Conservation (phyloP, 2,797 vertebrate species). For the Huso huso region DNA sequence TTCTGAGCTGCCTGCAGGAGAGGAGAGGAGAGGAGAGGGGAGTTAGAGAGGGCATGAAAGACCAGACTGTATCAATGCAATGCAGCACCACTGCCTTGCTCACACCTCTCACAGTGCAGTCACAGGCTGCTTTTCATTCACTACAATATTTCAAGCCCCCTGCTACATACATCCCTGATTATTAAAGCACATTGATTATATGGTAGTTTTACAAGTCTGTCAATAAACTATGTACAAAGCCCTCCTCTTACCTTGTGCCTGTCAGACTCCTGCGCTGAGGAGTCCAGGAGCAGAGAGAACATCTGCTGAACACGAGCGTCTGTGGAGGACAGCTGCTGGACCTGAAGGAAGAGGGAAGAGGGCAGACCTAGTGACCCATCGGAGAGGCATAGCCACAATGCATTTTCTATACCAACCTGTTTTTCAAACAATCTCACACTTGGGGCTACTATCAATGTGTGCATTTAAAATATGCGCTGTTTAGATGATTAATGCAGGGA, state of each 20-base stretch:
- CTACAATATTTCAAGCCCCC: no score
- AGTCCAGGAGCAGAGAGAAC: conserved; percentile 83
- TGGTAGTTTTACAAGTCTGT: no score
- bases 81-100: no score
- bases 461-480: neutral
- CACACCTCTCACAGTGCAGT: no score
- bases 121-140: no score
- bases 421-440: no score
- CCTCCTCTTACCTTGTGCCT: conserved; percentile 49
- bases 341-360: conserved; percentile 36
- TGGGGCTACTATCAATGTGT: no score
- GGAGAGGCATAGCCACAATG: neutral
- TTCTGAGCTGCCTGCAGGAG: conserved; percentile 83
- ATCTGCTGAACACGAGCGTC: conserved; percentile 91
- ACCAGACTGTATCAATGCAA: no score
- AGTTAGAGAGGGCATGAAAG: neutral
- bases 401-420: no score
- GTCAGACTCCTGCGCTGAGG: conserved; percentile 44
- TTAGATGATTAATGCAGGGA: neutral
- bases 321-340: conserved; percentile 72
- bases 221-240: neutral
- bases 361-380: neutral
- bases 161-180: no score
- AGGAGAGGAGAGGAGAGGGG: accelerated
- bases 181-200: no score